phyloP scores from a whole-genome alignment of 2,113 vertebrate species.

The Lagenorhynchus albirostris region DNA sequence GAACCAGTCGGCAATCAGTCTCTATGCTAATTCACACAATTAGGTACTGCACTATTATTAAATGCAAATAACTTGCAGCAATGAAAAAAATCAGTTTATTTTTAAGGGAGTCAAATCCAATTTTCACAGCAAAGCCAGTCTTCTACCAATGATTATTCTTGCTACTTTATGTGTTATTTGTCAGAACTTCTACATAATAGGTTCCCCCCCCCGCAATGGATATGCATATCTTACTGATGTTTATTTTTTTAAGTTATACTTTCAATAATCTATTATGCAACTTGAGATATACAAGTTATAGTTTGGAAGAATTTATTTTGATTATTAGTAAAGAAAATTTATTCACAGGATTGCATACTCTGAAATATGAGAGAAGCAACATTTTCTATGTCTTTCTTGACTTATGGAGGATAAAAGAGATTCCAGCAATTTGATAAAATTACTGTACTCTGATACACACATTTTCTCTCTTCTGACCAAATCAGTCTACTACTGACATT shows the following conservation, averaged over 20 bases:
- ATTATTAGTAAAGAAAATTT: background rate
- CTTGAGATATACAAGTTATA: background rate
- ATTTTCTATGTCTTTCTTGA: background rate
- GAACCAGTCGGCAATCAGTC: background rate
- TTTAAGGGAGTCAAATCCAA: background rate
- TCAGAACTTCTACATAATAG: constrained; percentile 6
- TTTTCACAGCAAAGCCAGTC: constrained; percentile 42
- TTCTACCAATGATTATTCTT: background rate
- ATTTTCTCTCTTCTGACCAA: background rate
- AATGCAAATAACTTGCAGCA: background rate
- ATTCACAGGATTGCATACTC: background rate
- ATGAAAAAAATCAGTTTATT: background rate
- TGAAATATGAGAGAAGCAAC: background rate
- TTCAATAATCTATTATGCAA: background rate
- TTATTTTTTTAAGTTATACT: constrained; percentile 49
- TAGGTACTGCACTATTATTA: background rate
- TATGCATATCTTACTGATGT: background rate
- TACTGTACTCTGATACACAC: background rate
- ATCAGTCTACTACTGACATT: background rate
- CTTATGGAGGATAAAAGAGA: background rate
- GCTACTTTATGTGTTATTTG: background rate
- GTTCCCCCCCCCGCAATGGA: background rate
- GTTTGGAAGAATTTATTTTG: constrained; percentile 6
- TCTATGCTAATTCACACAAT: background rate
- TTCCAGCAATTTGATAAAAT: background rate